Percentiles rank a stretch among this genome's conserved stretches.
phyloP scores from a whole-genome alignment of 2,797 vertebrate species.

The Pseudotriccus pelzelni region DNA sequence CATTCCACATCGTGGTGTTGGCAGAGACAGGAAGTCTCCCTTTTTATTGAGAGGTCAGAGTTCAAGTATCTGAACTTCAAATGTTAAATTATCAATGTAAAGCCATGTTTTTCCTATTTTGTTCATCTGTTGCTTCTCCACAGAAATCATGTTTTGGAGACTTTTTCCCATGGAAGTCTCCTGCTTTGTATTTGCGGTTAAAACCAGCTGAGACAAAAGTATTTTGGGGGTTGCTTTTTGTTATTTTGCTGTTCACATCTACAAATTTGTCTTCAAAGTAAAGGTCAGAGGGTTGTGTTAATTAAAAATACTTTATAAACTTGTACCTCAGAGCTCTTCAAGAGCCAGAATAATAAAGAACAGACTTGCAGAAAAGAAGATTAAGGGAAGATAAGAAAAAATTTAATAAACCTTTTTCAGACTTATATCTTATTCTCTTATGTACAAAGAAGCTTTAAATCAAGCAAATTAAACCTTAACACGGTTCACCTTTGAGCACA shows the following conservation, averaged over 20 bases:
- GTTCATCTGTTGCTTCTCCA: neutral
- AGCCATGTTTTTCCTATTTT: neutral
- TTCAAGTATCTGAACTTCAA: neutral
- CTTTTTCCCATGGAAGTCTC: neutral
- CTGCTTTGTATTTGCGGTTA: neutral
- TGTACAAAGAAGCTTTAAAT: neutral
- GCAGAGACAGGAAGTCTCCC: neutral
- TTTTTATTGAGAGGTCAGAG: neutral
- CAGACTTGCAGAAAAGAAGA: neutral
- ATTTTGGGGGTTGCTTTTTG: neutral
- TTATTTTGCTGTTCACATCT: neutral
- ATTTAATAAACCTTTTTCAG: neutral
- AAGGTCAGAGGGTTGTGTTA: neutral
- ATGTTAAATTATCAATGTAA: neutral
- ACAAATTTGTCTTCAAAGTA: neutral
- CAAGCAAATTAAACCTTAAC: constrained; percentile 33
- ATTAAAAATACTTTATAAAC: neutral
- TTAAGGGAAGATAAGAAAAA: neutral
- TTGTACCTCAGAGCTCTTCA: neutral
- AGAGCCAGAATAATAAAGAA: neutral
- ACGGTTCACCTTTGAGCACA: neutral
- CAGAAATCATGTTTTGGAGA: neutral
- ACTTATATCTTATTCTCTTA: neutral
- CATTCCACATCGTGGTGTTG: fast-evolving
- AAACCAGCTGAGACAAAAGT: neutral